Base-by-base conservation (phyloP, 2,888 invertebrate genomes). In the Caenorhabditis japonica region DNA sequence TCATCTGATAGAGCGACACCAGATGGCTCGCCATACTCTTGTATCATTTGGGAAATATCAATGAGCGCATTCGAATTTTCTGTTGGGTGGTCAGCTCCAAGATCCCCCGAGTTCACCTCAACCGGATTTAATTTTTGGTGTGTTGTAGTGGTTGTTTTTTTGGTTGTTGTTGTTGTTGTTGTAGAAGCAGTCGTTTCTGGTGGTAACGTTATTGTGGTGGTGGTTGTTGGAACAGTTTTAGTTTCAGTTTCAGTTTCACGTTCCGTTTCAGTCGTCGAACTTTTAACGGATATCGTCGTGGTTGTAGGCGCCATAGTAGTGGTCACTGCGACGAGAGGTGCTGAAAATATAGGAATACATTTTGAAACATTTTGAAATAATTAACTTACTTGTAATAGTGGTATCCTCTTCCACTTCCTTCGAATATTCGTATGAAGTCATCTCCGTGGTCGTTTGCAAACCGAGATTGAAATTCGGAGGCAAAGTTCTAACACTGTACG, bases 401-500 rank as follows among this genome's bases (percentile, higher is more conserved):
- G 49, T 47, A 4, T 61, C 52, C 38, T 61, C 70, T 25, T 51
- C 52, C 2, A 38, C 36, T 56, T 72, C 76, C 23, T 52, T 69
- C 23, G 76, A 76, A 44, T 70, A 73, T 33, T 73, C 73, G 33
- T 75, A 55, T 15, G 62, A 61, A 17, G 68, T 61, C 55, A 56
- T 55, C 33, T 55, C 51, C 7, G 68, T 71, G 10, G 61, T 58
- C 13, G 68, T 55, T 25, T 73, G 71, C 13, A 64, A 52, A 17
- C 73, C 64, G 10, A 81, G 41, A 27, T 79, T 75, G 27, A 81
- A 75, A 34, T 79, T 71, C 3, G 81, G 79, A 3, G 81, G 81
- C 17, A 81, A 51, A 7, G 81, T 81, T 23, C 68, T 21, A 3
- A 79, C 77, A 46, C 72, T 75, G 62, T 74, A 81, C 19, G 64